phyloP scores from a whole-genome alignment of 1,140 invertebrate genomes.

The Aphelenchoides avenae region DNA sequence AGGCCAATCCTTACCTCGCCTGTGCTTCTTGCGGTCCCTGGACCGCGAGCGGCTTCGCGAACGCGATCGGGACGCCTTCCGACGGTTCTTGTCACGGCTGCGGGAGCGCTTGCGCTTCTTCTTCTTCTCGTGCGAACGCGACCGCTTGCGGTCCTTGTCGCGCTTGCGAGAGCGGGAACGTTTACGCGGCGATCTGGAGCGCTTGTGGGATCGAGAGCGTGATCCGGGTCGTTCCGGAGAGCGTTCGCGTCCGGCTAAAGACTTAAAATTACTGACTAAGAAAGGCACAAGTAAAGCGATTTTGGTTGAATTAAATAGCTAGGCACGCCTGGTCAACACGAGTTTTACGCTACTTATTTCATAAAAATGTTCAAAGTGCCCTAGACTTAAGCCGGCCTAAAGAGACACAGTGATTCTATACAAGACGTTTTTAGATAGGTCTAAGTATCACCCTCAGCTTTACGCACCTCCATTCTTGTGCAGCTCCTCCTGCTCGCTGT shows the following conservation, averaged over 20 bases:
- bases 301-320: background rate
- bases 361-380: no score
- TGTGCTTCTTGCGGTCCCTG: no score
- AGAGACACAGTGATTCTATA: no score
- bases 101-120: slow-evolving; percentile 22
- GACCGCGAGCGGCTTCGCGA: no score
- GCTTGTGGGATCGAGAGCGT: background rate
- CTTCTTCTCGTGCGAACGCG: slow-evolving; percentile 8
- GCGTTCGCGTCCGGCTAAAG: slow-evolving; percentile 15
- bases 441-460: background rate
- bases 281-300: background rate
- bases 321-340: no score
- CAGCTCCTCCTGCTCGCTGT: background rate
- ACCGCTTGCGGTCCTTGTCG: slow-evolving; percentile 27
- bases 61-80: background rate
- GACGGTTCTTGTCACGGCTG: background rate
- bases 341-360: no score
- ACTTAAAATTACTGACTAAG: slow-evolving; percentile 2
- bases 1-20: no score
- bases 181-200: background rate
- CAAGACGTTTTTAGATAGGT: background rate
- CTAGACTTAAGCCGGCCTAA: no score
- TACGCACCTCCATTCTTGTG: background rate
- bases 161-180: slow-evolving; percentile 9
- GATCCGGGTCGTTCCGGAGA: background rate